Base-by-base conservation (phyloP, 1,140 invertebrate genomes). In the Oppia nitens region DNA sequence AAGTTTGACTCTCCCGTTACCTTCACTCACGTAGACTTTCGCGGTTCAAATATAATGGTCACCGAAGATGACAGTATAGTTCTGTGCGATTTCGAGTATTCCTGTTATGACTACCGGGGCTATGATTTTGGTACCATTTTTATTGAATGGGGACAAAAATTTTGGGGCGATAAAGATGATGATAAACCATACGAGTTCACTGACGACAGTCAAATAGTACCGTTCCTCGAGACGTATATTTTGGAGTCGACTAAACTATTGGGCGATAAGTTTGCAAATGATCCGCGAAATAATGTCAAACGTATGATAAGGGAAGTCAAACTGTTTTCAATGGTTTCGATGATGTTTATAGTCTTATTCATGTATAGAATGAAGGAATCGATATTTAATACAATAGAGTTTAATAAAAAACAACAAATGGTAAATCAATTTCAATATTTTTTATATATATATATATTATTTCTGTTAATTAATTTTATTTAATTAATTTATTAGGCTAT, bases 21-120 rank as follows among this genome's bases (percentile, higher is more conserved):
- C 11, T 54, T 54, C 25, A 48, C 9, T 28, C 53, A 54, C 27
- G 28, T 48, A 9, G 53, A 54, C 25, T 54, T 54, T 54, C 53
- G 53, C 25, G 53, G 53, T 21, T 47, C 4, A 6, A 54, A 54
- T 26, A 54, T 54, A 9, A n/a, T 54, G 20, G 53, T 54, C 6
- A 26, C n/a, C 20, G 27, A 28, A 25, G 20, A 54, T 25, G n/a
- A 27, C 6, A 54, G 14, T 20, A 54, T 54, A 29, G 17, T 54
- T n/a, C 21, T 54, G 9, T 29, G 26, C 21, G 53, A 54, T 45
- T 54, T 54, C 20, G 53, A 54, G 20, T 54, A 28, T 26, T 54
- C 53, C 20, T 9, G 53, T 26, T 54, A 54, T 45, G 23, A 17
- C 28, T 54, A 21, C 20, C 53, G 53, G 9, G 53, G 53, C 32